A percentile compares a stretch with the other conserved stretches of the same genome.
These are phyloP conservation scores for Enchytraeus crypticus DNA, from an alignment of 2,888 invertebrate genomes.

Conservation along the genomic window DNA sequence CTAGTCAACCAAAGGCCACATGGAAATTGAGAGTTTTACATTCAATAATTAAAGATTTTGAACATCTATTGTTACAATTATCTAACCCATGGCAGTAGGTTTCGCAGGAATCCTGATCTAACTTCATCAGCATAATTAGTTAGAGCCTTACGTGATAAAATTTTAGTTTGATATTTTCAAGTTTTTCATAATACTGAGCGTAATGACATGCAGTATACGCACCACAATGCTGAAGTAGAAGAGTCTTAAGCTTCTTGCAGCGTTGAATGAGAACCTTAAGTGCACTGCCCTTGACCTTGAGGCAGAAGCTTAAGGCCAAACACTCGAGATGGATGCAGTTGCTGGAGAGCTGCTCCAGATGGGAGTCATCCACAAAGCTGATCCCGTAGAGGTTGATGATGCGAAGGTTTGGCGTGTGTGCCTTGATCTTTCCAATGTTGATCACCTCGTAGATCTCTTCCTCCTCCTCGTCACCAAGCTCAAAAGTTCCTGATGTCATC, in stretches of 20 bases:
- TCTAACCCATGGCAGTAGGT: too few relatives aligned
- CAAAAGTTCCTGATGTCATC: constrained; percentile 45
- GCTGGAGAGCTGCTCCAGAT: constrained; percentile 80
- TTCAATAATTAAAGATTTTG: too few relatives aligned
- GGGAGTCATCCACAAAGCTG: constrained; percentile 94
- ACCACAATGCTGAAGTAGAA: constrained; percentile 86
- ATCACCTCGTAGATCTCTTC: constrained; percentile 78
- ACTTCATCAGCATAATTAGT: too few relatives aligned
- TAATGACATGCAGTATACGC: too few relatives aligned
- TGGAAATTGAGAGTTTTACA: too few relatives aligned
- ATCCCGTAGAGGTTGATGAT: constrained; percentile 92
- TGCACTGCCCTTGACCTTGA: constrained; percentile 90
- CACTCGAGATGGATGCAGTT: constrained; percentile 95
- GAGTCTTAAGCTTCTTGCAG: constrained; percentile 65
- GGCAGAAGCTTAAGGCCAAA: constrained; percentile 90
- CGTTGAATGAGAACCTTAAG: constrained; percentile 35
- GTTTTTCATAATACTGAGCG: too few relatives aligned
- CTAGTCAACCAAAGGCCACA: too few relatives aligned
- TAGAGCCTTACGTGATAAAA: too few relatives aligned
- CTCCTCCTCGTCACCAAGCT: constrained; percentile 72
- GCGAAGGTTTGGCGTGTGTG: constrained; percentile 24
- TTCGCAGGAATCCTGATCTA: too few relatives aligned
- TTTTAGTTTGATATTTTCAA: too few relatives aligned
- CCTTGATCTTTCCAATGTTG: constrained; percentile 93
- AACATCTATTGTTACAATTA: too few relatives aligned